These are phyloP conservation scores for Ylistrum balloti DNA, from an alignment of 1,140 invertebrate species.

Conservation along the genomic window DNA sequence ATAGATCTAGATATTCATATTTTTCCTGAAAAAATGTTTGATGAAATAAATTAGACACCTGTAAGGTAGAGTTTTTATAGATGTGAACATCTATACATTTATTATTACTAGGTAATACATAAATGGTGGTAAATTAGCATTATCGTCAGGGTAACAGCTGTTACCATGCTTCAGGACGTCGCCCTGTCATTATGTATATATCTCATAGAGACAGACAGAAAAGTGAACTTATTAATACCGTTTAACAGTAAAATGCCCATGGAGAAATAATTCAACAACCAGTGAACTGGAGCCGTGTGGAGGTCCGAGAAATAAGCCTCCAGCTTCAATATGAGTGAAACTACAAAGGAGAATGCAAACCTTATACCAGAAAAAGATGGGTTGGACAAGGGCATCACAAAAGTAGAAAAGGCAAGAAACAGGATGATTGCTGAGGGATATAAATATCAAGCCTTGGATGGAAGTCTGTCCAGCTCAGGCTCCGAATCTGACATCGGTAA, in stretches of 20 bases:
- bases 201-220: not conserved
- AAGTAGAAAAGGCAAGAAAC: conserved; percentile 50
- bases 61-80: too few species aligned
- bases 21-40: too few species aligned
- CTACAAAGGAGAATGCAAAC: not conserved
- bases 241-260: not conserved
- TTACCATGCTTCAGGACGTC: not conserved
- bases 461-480: conserved; percentile 41
- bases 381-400: not conserved
- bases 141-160: not conserved
- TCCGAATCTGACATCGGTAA: not conserved
- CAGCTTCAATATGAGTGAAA: not conserved
- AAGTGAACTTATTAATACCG: not conserved
- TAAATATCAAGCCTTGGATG: conserved; percentile 50
- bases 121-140: not conserved
- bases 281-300: not conserved
- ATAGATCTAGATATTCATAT: too few species aligned
- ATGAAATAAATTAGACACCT: too few species aligned
- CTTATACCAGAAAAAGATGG: not conserved
- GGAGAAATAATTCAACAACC: not conserved
- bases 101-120: not conserved
- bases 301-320: not conserved
- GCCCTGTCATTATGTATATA: not conserved
- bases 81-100: too few species aligned
- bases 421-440: conserved; percentile 55